Evolutionary conservation across 2,797 vertebrate species (phyloP), one percentile per base, ranked within the genome.

Genomic region (Paramormyrops hopkinsi): DNA sequence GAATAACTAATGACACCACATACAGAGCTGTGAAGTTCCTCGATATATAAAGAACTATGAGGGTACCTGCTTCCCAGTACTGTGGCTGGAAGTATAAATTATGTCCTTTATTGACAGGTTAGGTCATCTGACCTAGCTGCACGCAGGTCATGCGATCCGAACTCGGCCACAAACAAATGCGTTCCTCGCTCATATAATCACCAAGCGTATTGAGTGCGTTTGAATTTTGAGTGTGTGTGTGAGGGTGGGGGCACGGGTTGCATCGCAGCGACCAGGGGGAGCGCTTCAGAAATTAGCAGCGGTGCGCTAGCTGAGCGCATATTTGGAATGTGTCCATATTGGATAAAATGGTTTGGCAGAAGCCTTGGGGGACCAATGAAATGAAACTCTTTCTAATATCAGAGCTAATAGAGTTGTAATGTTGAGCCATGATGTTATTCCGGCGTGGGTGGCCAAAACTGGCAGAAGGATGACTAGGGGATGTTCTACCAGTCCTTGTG

Each of bases 351-450:
- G 85, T 87, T 87, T 87, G 85, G 85, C 85, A 87, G 85, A 8
- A 87, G 53, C 85, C 85, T 87, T 87, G 33, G 53, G 83, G 85
- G 85, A 87, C 85, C 85, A 59, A 56, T 87, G 85, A 87, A 87
- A 87, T 87, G 85, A 87, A 87, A 53, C 85, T 87, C 85, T 87
- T 87, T 87, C 85, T 53, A 87, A 87, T 87, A 87, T 59, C 85
- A 41, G 85, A 87, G 85, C 53, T 87, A 87, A 87, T 87, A 87
- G 85, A 87, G 53, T 87, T 59, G 85, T 87, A 59, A 87, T 59
- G 85, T 87, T 56, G 51, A 87, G 85, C 85, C 53, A 87, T 56
- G 53, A 59, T 87, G 85, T 87, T 87, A 87, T 87, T 87, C 85
- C 53, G 85, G 53, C 8, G 85, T 87, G 53, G 85, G 85, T 41